Percentiles rank a stretch among this genome's conserved stretches.
These are phyloP conservation scores for Cerastis rubricosa DNA, from an alignment of 2,888 invertebrate species.

Conservation along the genomic window DNA sequence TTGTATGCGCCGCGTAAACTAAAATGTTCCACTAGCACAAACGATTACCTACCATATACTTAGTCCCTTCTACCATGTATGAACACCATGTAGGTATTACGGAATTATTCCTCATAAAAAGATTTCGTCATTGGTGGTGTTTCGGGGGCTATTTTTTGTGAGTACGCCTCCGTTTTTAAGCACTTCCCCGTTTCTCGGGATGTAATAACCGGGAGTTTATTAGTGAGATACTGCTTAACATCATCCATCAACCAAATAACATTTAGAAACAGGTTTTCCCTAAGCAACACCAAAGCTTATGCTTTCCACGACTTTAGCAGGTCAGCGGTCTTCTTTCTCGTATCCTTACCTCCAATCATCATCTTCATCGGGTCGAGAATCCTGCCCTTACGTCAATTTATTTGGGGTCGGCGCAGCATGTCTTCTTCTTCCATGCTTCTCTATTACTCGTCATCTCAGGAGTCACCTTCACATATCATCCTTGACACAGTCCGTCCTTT, in stretches of 20 bases:
- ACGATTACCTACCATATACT: background rate
- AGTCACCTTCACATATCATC: no score
- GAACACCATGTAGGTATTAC: background rate
- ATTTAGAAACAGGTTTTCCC: background rate
- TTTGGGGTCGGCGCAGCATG: no score
- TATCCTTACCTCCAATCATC: background rate
- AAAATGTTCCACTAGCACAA: no score
- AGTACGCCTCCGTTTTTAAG: background rate
- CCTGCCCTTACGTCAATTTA: no score
- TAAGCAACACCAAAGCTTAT: background rate
- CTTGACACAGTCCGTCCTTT: no score
- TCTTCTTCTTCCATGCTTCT: no score
- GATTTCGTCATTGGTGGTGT: no score
- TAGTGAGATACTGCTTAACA: background rate
- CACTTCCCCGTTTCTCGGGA: background rate
- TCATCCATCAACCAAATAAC: background rate
- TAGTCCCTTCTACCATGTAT: background rate
- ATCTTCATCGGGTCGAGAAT: no score
- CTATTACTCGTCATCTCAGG: no score
- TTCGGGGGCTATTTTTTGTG: background rate
- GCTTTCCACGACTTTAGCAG: background rate
- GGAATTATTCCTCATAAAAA: background rate
- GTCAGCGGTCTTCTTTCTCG: background rate
- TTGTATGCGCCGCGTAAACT: no score
- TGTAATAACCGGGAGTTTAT: background rate